Conservation (phyloP, 2,797 vertebrate species). For the Ctenosaura bakeri region DNA sequence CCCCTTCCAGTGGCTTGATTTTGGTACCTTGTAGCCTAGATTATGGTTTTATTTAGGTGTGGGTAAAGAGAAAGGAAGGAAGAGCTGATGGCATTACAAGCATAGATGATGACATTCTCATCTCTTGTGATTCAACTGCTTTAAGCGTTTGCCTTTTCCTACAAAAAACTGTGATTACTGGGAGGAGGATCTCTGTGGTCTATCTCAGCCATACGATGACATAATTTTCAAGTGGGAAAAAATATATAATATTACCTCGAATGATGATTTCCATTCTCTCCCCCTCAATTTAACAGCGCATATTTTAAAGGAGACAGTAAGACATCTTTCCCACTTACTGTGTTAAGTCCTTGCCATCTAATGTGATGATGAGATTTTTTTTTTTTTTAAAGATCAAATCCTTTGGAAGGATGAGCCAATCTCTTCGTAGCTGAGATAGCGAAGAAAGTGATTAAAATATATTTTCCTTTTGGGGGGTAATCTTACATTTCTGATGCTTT, state of each 20-base stretch:
- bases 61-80: background rate
- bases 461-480: constrained; percentile 16
- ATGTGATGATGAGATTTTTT: constrained; percentile 5
- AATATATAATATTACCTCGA: constrained; percentile 34
- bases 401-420: background rate
- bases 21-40: background rate
- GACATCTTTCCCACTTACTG: background rate
- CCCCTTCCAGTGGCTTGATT: background rate
- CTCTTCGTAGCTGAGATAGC: constrained; percentile 31
- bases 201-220: background rate
- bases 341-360: background rate
- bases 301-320: constrained; percentile 21
- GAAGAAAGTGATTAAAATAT: constrained; percentile 49
- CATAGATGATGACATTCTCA: background rate
- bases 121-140: background rate
- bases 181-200: too few relatives aligned
- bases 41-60: background rate
- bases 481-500: constrained; percentile 30
- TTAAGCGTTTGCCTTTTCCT: background rate
- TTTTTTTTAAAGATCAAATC: background rate
- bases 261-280: background rate
- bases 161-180: background rate
- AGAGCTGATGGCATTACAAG: background rate
- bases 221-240: constrained; percentile 25
- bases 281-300: constrained; percentile 29